Percentiles rank a stretch among this genome's conserved stretches.
Conservation (phyloP, 2,888 invertebrate species). For the Amorpha juglandis region DNA sequence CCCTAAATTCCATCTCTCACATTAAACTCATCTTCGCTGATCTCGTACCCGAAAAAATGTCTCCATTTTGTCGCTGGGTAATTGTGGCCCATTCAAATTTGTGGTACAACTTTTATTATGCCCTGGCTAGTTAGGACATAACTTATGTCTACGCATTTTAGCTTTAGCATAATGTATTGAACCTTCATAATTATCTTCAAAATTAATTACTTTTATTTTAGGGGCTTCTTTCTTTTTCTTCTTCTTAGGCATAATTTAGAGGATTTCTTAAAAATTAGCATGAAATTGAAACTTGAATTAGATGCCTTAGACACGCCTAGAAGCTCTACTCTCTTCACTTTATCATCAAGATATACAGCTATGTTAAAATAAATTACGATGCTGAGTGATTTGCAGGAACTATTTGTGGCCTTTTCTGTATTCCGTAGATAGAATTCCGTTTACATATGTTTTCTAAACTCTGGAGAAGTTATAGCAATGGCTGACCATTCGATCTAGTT, state of each 20-base stretch:
- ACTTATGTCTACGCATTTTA: slow-evolving; percentile 34
- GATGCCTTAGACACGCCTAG: no score
- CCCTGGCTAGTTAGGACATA: slow-evolving; percentile 41
- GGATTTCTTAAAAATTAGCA: no score
- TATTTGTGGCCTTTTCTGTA: no score
- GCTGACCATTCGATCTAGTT: no score
- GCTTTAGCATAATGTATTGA: not conserved
- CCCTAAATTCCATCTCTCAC: not conserved
- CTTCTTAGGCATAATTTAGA: not conserved
- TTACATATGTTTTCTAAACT: no score
- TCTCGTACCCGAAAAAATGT: slow-evolving; percentile 42
- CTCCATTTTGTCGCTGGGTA: slow-evolving; percentile 49
- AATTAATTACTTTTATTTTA: not conserved
- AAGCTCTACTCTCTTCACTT: no score
- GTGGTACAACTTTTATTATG: slow-evolving; percentile 51
- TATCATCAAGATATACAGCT: no score
- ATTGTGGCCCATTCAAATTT: slow-evolving; percentile 50
- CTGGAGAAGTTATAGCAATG: no score
- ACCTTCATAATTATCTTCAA: not conserved
- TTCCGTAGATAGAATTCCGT: no score
- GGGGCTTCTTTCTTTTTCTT: not conserved
- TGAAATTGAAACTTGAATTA: not conserved
- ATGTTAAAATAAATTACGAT: no score
- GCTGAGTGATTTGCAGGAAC: no score
- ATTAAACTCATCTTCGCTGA: slow-evolving; percentile 7